phyloP scores from a whole-genome alignment of 1,140 invertebrate genomes.

The Leptonema lineaticorne region DNA sequence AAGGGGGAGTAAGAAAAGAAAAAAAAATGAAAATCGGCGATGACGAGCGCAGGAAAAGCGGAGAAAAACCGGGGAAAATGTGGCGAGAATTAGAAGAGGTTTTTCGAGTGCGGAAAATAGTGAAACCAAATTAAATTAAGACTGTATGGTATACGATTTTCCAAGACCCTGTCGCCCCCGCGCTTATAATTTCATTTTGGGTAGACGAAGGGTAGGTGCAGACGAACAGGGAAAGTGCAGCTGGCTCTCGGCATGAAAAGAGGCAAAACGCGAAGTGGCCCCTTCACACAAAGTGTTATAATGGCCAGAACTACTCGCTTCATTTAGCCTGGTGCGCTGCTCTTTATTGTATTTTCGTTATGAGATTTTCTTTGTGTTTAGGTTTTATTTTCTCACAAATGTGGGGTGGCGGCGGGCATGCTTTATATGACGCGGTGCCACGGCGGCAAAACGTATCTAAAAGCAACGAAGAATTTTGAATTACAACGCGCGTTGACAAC shows the following conservation, averaged over 20 bases:
- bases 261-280: neutral
- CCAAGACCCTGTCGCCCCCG: constrained; percentile 6
- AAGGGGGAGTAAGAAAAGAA: no score
- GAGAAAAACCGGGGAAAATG: no score
- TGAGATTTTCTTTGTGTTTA: constrained; percentile 29
- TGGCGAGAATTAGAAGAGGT: neutral
- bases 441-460: no score
- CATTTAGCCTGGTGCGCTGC: constrained; percentile 15
- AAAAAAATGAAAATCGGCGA: no score
- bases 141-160: constrained; percentile 1
- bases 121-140: constrained; percentile 17
- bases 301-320: constrained; percentile 28
- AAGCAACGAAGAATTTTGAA: no score
- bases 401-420: neutral
- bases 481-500: neutral
- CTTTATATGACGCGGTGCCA: neutral
- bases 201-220: neutral
- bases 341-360: constrained; percentile 31
- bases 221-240: constrained; percentile 9
- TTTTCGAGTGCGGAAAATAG: neutral
- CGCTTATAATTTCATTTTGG: constrained; percentile 23
- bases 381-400: constrained; percentile 12
- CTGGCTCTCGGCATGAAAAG: neutral
- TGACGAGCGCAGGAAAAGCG: neutral
- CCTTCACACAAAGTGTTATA: constrained; percentile 8